Conservation (phyloP, 2,113 vertebrate genomes). For the Numenius arquata region DNA sequence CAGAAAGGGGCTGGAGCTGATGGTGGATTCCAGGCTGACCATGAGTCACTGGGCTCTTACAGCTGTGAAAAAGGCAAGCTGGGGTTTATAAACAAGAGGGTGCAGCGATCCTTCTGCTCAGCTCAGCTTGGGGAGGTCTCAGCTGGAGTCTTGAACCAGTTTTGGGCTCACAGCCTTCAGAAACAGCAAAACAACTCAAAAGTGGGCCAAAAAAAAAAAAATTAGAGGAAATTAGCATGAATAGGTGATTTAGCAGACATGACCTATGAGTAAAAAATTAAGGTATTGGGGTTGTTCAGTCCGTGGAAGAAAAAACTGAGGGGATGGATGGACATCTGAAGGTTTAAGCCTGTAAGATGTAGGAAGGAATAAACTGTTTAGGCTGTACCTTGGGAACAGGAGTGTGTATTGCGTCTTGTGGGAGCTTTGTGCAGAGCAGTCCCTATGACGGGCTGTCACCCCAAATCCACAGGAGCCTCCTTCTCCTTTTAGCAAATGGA, state of each 20-base stretch:
- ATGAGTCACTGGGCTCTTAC: neutral
- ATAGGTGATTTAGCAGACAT: neutral
- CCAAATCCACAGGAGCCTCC: neutral
- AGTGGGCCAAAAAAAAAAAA: neutral
- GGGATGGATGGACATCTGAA: neutral
- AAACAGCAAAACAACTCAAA: neutral
- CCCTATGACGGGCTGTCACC: neutral
- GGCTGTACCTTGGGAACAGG: neutral
- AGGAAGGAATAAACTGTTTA: neutral
- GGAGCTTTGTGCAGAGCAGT: neutral
- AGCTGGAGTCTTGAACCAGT: conserved; percentile 12
- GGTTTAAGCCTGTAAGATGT: neutral
- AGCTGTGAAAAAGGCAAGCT: neutral
- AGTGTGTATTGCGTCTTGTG: neutral
- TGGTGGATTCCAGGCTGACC: neutral
- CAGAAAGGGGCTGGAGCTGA: neutral
- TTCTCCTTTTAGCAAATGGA: neutral
- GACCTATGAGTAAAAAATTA: neutral
- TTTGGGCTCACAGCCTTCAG: neutral
- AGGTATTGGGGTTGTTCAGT: neutral
- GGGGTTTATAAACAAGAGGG: neutral
- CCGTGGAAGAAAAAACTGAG: neutral
- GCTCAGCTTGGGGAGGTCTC: neutral
- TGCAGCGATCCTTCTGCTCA: neutral
- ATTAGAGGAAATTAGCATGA: neutral